phyloP scores from a whole-genome alignment of 2,888 invertebrate species.

The Thymelicus sylvestris region DNA sequence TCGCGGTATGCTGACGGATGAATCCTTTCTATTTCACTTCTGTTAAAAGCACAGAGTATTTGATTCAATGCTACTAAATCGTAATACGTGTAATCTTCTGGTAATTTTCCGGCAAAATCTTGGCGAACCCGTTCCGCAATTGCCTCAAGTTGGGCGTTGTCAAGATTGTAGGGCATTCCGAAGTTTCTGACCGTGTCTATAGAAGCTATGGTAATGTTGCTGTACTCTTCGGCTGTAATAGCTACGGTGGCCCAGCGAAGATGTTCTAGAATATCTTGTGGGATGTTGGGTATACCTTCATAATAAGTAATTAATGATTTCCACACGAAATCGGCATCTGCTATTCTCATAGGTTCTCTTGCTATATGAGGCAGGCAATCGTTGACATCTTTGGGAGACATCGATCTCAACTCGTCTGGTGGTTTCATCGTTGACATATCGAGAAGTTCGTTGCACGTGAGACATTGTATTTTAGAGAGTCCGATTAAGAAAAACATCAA shows the following conservation, averaged over 20 bases:
- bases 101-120: constrained; percentile 81
- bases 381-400: constrained; percentile 61
- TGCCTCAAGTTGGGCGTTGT: constrained; percentile 67
- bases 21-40: constrained; percentile 78
- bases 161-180: constrained; percentile 76
- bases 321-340: constrained; percentile 71
- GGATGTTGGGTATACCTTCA: constrained; percentile 66
- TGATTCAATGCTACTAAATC: constrained; percentile 82
- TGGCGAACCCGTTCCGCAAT: constrained; percentile 79
- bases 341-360: constrained; percentile 54
- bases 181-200: constrained; percentile 84
- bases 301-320: constrained; percentile 58
- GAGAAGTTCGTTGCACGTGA: constrained; percentile 62
- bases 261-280: constrained; percentile 66
- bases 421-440: constrained; percentile 54
- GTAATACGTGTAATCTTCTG: constrained; percentile 83
- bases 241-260: constrained; percentile 79
- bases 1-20: constrained; percentile 81
- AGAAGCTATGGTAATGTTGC: constrained; percentile 78
- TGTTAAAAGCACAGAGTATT: constrained; percentile 84
- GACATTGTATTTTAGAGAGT: constrained; percentile 30
- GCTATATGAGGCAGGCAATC: constrained; percentile 68
- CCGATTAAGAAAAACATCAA: constrained; percentile 30
- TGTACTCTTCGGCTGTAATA: constrained; percentile 74
- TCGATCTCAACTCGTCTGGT: constrained; percentile 54